phyloP scores from a whole-genome alignment of 2,888 invertebrate species.

The Troides aeacus region DNA sequence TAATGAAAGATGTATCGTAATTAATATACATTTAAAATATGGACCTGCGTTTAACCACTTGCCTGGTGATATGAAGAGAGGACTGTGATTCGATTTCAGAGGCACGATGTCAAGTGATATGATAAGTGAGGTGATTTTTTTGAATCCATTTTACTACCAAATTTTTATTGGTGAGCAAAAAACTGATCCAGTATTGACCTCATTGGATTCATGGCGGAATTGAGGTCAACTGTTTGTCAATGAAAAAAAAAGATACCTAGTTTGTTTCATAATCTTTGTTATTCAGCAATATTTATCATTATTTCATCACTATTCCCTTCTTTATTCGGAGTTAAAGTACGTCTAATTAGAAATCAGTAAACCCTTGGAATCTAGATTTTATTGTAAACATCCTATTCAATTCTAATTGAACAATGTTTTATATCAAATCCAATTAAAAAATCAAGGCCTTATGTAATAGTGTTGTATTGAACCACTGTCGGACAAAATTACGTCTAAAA shows the following conservation, averaged over 20 bases:
- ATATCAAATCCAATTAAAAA: background rate
- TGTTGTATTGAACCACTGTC: constrained; percentile 7
- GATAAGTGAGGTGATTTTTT: no score
- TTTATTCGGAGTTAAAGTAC: constrained; percentile 2
- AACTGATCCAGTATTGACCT: no score
- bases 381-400: constrained; percentile 12
- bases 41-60: no score
- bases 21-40: no score
- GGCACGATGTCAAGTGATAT: no score
- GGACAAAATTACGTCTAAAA: constrained; percentile 7
- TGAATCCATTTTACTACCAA: no score
- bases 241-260: constrained; percentile 7
- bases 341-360: background rate
- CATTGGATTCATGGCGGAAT: no score
- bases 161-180: no score
- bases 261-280: background rate
- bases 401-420: constrained; percentile 14
- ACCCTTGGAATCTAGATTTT: constrained; percentile 1
- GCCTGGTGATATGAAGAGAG: no score
- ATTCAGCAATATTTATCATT: constrained; percentile 1
- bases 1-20: background rate
- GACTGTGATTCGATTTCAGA: no score
- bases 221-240: no score
- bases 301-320: constrained; percentile 15
- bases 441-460: constrained; percentile 1